Conservation (phyloP, 2,888 invertebrate genomes). For the Athalia rosae region DNA sequence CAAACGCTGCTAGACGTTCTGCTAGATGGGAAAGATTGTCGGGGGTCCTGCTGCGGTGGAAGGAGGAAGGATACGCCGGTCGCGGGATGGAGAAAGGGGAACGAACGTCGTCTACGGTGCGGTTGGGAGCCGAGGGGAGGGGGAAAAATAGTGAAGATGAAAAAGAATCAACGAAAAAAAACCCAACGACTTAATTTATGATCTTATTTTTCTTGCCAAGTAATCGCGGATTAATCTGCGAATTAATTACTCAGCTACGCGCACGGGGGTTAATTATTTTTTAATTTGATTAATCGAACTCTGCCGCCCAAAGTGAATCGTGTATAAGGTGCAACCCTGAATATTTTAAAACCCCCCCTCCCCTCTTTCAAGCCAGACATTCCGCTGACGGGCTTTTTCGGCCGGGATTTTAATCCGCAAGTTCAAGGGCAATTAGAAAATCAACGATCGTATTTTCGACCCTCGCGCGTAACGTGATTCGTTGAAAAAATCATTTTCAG, state of each 20-base stretch:
- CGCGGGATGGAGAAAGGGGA: constrained; percentile 18
- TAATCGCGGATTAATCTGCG: constrained; percentile 63
- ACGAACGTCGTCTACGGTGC: background rate
- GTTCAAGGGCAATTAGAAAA: no score
- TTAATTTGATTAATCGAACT: constrained; percentile 61
- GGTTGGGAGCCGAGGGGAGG: constrained; percentile 41
- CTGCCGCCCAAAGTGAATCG: background rate
- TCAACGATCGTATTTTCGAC: no score
- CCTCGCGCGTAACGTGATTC: no score
- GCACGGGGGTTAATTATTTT: constrained; percentile 49
- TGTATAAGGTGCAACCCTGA: background rate
- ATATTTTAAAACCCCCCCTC: constrained; percentile 46
- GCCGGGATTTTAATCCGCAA: no score
- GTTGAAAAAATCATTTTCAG: no score
- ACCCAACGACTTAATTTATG: constrained; percentile 61
- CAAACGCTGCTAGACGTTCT: background rate
- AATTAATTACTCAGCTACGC: constrained; percentile 62
- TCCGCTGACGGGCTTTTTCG: no score
- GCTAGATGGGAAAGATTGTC: constrained; percentile 25
- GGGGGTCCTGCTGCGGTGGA: constrained; percentile 8
- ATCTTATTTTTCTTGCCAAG: constrained; percentile 64
- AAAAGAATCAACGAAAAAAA: background rate
- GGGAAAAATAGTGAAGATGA: constrained; percentile 39
- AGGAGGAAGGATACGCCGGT: constrained; percentile 29
- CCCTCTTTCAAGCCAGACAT: constrained; percentile 48